Evolutionary conservation across 2,797 vertebrate genomes (phyloP), one percentile per base, ranked within the genome.

Genomic region (Sebastolobus altivelis): DNA sequence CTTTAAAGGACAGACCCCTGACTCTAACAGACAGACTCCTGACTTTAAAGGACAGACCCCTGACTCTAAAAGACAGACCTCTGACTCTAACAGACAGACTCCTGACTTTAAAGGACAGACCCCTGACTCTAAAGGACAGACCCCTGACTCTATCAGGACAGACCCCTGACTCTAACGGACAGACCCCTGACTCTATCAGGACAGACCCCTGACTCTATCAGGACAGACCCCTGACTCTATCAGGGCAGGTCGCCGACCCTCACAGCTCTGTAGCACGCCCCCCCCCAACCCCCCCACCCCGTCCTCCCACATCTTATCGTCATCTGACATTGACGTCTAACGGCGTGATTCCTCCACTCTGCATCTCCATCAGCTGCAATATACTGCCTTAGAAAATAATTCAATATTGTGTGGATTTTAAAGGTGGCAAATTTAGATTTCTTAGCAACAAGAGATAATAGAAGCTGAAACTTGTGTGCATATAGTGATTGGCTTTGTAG

Each of bases 311-410:
- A 3, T 73, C 55, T 70, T 70, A 78, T 84, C 25, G n/a, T 68
- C 71, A 29, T 68, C 70, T 80, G 77, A 71, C 25, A 25, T 25
- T 25, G 25, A 25, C 25, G 25, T 25, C 62, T 75, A 25, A 8
- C 25, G 4, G 7, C 1, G 2, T 27, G 1, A 31, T 76, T 75
- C 54, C 63, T 68, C 67, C 67, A n/a, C 38, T 1, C 58, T 55
- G 46, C 54, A 10, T 75, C 76, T 82, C 52, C 31, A 35, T 83
- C 65, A 62, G 38, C 29, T n/a, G 46, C 69, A 49, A 68, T 10
- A 49, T 25, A 12, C 37, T 37, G 55, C 29, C 55, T 65, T 12
- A 60, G 29, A 49, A 8, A 37, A 46, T 1, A 7, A 38, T 55
- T 70, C n/a, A 29, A n/a, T 7, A 18, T 58, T 7, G 22, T 71